Evolutionary conservation across 1,140 invertebrate genomes (phyloP).

Genomic region (Panulirus ornatus): DNA sequence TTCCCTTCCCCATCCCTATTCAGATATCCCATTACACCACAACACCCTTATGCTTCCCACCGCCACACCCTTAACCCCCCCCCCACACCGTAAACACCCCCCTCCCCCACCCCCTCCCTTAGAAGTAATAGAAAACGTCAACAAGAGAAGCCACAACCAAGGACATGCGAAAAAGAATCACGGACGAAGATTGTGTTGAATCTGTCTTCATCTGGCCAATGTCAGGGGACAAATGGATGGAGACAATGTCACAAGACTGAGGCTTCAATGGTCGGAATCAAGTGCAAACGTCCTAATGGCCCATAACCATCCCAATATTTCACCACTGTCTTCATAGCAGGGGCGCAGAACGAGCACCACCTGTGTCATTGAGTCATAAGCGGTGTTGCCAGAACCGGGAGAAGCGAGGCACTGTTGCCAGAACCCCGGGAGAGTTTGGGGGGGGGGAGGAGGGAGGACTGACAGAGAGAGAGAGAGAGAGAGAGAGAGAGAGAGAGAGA

Average conservation of each 20-base stretch:
- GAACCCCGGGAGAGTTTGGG: background rate
- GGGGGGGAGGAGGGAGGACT: too few species aligned
- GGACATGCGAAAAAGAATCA: background rate
- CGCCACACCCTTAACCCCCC: background rate
- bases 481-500: too few species aligned
- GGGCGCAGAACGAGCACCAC: conserved; percentile 29
- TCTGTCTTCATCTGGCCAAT: conserved; percentile 34
- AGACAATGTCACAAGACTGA: conserved; percentile 20
- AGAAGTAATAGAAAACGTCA: background rate
- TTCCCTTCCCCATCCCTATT: background rate
- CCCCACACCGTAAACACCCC: background rate
- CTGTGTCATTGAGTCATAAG: conserved; percentile 49
- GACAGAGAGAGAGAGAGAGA: too few species aligned
- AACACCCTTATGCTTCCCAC: background rate
- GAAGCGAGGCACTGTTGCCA: background rate
- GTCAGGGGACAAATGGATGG: conserved; percentile 9
- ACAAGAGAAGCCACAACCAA: background rate
- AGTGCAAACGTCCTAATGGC: conserved; percentile 48
- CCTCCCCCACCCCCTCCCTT: background rate
- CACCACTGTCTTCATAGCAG: conserved; percentile 37
- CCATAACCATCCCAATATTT: conserved; percentile 37
- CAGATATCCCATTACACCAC: background rate
- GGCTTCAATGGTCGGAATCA: conserved; percentile 31
- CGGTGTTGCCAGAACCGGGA: background rate
- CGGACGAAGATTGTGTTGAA: background rate